These are phyloP conservation scores for Betta splendens DNA, from an alignment of 2,797 vertebrate genomes.

Conservation along the genomic window DNA sequence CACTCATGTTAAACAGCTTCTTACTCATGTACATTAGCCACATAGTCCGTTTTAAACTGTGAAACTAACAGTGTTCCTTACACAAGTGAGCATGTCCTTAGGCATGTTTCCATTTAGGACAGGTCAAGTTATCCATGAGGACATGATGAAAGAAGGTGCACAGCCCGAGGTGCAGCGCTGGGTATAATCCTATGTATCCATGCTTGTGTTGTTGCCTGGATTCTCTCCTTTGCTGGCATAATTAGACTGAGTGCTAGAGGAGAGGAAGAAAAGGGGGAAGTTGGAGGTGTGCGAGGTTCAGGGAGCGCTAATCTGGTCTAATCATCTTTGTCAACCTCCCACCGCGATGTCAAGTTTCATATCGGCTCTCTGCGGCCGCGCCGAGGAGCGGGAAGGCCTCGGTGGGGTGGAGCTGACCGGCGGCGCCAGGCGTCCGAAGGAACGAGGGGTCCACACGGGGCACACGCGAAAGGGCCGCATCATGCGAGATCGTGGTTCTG, in stretches of 20 bases:
- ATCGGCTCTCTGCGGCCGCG: conserved; percentile 59
- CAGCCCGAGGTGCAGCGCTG: conserved; percentile 40
- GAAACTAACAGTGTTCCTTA: conserved; percentile 30
- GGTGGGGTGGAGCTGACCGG: conserved; percentile 55
- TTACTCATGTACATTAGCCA: not conserved
- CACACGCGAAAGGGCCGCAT: conserved; percentile 31
- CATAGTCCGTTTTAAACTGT: conserved; percentile 26
- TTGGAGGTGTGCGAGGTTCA: conserved; percentile 56
- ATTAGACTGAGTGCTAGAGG: conserved; percentile 54
- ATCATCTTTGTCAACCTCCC: conserved; percentile 83
- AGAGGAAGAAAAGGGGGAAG: conserved; percentile 45
- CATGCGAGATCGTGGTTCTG: too few relatives aligned
- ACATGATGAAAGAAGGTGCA: conserved; percentile 55
- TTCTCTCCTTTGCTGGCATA: conserved; percentile 56
- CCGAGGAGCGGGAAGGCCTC: conserved; percentile 60
- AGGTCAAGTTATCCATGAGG: conserved; percentile 62
- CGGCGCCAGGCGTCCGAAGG: conserved; percentile 41
- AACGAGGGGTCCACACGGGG: conserved; percentile 21
- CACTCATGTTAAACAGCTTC: too few relatives aligned
- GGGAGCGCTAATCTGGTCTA: conserved; percentile 70
- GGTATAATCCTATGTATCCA: conserved; percentile 58
- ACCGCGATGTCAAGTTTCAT: conserved; percentile 80
- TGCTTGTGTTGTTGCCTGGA: conserved; percentile 58
- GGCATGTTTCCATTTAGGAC: conserved; percentile 54
- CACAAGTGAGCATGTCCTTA: conserved; percentile 34